Conservation (phyloP, 1,140 invertebrate genomes). For the Brachionus rubens region DNA sequence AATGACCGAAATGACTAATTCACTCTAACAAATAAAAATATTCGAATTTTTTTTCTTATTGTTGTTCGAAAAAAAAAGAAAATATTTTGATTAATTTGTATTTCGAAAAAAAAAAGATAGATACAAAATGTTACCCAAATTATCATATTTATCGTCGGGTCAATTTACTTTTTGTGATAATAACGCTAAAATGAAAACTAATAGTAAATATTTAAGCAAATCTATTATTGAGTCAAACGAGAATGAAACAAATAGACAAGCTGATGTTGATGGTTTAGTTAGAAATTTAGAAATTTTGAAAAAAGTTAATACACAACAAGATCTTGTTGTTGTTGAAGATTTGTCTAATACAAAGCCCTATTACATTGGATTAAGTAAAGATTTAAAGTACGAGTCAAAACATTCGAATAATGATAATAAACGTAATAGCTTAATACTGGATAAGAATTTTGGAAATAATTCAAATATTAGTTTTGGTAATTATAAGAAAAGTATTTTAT, state of each 20-base stretch:
- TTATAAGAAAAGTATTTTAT: slow-evolving; percentile 23
- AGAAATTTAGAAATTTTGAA: not conserved
- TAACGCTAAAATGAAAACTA: slow-evolving; percentile 23
- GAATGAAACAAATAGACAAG: not conserved
- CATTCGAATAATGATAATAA: not conserved
- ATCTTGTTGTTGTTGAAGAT: not conserved
- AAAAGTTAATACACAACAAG: too few relatives aligned
- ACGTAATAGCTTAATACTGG: slow-evolving; percentile 30
- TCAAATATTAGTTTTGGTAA: slow-evolving; percentile 16
- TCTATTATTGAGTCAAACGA: not conserved
- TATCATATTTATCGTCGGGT: slow-evolving; percentile 42
- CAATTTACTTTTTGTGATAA: slow-evolving; percentile 31
- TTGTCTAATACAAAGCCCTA: not conserved
- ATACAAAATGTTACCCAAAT: slow-evolving; percentile 41
- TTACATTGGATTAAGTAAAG: slow-evolving; percentile 33
- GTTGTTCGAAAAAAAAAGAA: not conserved
- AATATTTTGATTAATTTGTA: slow-evolving; percentile 1
- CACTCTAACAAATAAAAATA: too few relatives aligned
- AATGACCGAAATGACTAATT: slow-evolving; percentile 1
- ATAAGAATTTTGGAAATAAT: slow-evolving; percentile 12
- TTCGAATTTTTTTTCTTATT: not conserved
- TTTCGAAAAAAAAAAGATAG: slow-evolving; percentile 4
- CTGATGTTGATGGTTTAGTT: not conserved
- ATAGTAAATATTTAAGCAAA: slow-evolving; percentile 14
- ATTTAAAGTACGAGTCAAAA: not conserved